Conservation (phyloP, 2,888 invertebrate genomes). For the Drosophila nr. perissopoda region DNA sequence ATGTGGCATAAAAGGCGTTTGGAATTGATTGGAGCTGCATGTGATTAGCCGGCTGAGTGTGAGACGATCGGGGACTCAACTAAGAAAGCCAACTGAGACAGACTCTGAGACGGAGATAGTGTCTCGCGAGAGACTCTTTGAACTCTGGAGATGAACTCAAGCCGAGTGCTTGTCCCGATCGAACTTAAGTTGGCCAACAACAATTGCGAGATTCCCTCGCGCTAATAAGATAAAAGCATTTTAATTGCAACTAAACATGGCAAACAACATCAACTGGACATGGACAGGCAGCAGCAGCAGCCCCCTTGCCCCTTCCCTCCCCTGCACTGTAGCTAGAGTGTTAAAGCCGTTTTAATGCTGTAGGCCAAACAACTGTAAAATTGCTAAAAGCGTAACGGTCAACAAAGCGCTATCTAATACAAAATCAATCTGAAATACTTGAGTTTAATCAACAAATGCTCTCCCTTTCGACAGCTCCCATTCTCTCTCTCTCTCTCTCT, state of each 20-base stretch:
- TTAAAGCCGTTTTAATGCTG: constrained; percentile 28
- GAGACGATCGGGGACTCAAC: constrained; percentile 21
- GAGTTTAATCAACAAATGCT: constrained; percentile 16
- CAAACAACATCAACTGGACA: constrained; percentile 57
- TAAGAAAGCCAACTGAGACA: background rate
- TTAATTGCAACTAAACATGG: constrained; percentile 81
- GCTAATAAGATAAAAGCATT: constrained; percentile 79
- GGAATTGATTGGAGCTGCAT: constrained; percentile 79
- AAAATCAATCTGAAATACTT: constrained; percentile 13
- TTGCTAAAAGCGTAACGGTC: constrained; percentile 32
- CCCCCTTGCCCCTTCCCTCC: constrained; percentile 1
- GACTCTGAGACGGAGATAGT: background rate
- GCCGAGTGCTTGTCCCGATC: background rate
- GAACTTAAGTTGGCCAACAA: constrained; percentile 11
- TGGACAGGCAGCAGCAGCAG: constrained; percentile 37
- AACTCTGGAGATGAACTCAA: constrained; percentile 12
- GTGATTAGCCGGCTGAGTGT: constrained; percentile 63
- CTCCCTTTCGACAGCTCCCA: constrained; percentile 29
- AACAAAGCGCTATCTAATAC: constrained; percentile 18
- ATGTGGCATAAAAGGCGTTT: constrained; percentile 73
- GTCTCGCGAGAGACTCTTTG: background rate
- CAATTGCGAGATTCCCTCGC: constrained; percentile 52
- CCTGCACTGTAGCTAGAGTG: background rate
- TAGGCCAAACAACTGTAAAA: constrained; percentile 77
- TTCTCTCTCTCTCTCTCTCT: background rate